These are phyloP conservation scores for Drosophila chauvacae DNA, from an alignment of 1,140 invertebrate species.

Conservation along the genomic window DNA sequence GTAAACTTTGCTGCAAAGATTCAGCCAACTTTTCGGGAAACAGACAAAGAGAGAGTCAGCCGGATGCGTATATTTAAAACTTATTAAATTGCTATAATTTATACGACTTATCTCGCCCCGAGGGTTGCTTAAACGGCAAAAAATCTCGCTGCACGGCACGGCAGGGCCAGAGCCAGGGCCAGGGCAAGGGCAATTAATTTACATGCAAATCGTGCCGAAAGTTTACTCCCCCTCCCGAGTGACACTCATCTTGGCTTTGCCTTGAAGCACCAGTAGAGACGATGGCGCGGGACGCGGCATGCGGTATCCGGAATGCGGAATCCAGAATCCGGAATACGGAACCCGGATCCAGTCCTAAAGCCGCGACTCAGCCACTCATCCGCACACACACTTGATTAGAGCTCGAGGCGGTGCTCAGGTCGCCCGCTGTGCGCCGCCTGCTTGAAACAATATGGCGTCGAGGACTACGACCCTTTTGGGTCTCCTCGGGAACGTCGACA, in stretches of 20 bases:
- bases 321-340: neutral
- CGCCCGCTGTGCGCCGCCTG: constrained; percentile 72
- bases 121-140: constrained; percentile 67
- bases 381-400: constrained; percentile 72
- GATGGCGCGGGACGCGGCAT: neutral
- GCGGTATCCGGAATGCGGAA: neutral
- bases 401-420: constrained; percentile 44
- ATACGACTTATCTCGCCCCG: constrained; percentile 81
- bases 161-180: constrained; percentile 42
- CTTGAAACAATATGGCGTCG: constrained; percentile 73
- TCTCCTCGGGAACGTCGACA: constrained; percentile 65
- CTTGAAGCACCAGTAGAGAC: constrained; percentile 8
- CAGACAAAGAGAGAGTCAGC: constrained; percentile 44
- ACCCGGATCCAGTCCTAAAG: constrained; percentile 16
- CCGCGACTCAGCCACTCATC: constrained; percentile 21
- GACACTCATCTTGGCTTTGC: constrained; percentile 34
- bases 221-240: constrained; percentile 37
- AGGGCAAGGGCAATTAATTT: constrained; percentile 82
- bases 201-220: constrained; percentile 84
- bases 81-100: constrained; percentile 85
- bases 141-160: constrained; percentile 58
- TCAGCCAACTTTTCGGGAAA: constrained; percentile 56
- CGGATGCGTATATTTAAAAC: constrained; percentile 84
- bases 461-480: constrained; percentile 75
- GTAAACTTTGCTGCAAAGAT: constrained; percentile 76